Evolutionary conservation across 2,888 invertebrate genomes (phyloP).

Genomic region (Helleia helle): DNA sequence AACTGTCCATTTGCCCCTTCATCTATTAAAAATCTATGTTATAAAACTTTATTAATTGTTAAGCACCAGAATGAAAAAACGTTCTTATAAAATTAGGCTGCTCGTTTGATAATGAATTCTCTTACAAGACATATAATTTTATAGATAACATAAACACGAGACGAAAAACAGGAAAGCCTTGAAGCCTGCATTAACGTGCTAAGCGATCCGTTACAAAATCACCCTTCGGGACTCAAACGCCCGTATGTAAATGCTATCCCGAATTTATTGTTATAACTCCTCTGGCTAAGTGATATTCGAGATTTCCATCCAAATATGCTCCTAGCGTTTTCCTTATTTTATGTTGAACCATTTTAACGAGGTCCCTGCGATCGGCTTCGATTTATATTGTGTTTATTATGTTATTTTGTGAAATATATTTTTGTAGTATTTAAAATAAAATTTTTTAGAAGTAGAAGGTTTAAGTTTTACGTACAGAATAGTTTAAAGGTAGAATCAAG

Average conservation of each 20-base stretch:
- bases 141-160: slow-evolving; percentile 15
- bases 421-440: too few species aligned
- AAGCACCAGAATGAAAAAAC: too few species aligned
- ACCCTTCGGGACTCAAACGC: slow-evolving; percentile 41
- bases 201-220: slow-evolving; percentile 52
- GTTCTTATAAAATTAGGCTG: too few species aligned
- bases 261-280: slow-evolving; percentile 66
- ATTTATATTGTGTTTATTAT: background rate
- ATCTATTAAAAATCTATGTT: too few species aligned
- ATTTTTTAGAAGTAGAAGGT: too few species aligned
- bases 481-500: too few species aligned
- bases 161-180: slow-evolving; percentile 33
- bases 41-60: too few species aligned
- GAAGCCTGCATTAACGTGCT: slow-evolving; percentile 41
- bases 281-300: slow-evolving; percentile 65
- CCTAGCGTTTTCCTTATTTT: slow-evolving; percentile 41
- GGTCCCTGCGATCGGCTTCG: slow-evolving; percentile 17
- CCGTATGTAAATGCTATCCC: slow-evolving; percentile 60
- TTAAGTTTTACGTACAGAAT: too few species aligned
- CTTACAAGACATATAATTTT: slow-evolving; percentile 14
- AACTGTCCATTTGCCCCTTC: too few species aligned
- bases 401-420: too few species aligned
- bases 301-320: slow-evolving; percentile 54
- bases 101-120: too few species aligned
- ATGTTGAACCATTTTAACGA: slow-evolving; percentile 28